Percentiles rank a stretch among this genome's conserved stretches.
Conservation (phyloP, 2,797 vertebrate genomes). For the Sarcophilus harrisii region DNA sequence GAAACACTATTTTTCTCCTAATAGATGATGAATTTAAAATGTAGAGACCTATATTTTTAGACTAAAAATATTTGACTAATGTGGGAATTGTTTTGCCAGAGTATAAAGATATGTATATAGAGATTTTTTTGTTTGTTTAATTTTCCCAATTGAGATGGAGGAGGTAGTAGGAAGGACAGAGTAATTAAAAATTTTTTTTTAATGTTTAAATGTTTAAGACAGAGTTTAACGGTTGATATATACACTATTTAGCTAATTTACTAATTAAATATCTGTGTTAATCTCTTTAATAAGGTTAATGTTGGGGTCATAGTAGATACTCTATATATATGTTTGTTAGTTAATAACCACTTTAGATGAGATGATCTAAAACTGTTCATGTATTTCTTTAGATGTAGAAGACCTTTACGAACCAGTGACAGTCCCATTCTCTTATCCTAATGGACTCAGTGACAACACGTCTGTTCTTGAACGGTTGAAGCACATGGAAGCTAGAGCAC, state of each 20-base stretch:
- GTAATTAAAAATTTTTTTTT: neutral
- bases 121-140: neutral
- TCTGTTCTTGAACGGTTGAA: slow-evolving; percentile 85
- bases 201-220: neutral
- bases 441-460: slow-evolving; percentile 70
- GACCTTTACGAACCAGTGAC: slow-evolving; percentile 86
- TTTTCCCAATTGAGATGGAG: slow-evolving; percentile 36
- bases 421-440: slow-evolving; percentile 55
- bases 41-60: neutral
- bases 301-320: neutral
- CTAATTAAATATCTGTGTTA: neutral
- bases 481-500: slow-evolving; percentile 88
- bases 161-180: neutral
- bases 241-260: neutral
- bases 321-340: slow-evolving; percentile 4
- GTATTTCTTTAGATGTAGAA: slow-evolving; percentile 89
- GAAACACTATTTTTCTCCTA: neutral
- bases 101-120: neutral
- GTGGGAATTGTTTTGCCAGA: neutral
- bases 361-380: slow-evolving; percentile 11
- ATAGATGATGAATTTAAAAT: neutral
- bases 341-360: slow-evolving; percentile 23
- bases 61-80: neutral
- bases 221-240: neutral
- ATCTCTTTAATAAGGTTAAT: neutral